A percentile compares a stretch with the other conserved stretches of the same genome.
phyloP scores from a whole-genome alignment of 1,140 invertebrate species.

The Bactericera cockerelli region DNA sequence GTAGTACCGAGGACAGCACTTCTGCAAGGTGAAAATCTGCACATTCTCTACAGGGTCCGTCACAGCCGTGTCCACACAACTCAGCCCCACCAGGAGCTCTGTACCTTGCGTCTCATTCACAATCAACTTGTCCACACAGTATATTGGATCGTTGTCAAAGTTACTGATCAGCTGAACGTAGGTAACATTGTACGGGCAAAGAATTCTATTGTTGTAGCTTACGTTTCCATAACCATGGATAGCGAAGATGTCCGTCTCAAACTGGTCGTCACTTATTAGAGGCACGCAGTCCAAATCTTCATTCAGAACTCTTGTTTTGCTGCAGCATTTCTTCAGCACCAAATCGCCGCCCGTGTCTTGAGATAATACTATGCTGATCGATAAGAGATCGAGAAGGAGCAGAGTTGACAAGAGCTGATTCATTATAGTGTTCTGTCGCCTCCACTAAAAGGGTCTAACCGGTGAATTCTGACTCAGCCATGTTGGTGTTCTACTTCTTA shows the following conservation, averaged over 20 bases:
- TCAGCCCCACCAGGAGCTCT: background rate
- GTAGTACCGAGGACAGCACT: conserved; percentile 1
- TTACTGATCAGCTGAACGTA: background rate
- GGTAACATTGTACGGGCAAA: background rate
- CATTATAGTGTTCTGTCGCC: too few relatives aligned
- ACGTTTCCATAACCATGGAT: background rate
- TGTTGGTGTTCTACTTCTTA: too few relatives aligned
- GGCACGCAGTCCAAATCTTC: background rate
- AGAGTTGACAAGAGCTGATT: too few relatives aligned
- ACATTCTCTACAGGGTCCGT: background rate
- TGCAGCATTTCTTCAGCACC: background rate
- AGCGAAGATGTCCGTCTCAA: background rate
- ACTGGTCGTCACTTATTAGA: background rate
- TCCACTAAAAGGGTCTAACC: too few relatives aligned
- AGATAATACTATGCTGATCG: too few relatives aligned
- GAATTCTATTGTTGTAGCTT: background rate
- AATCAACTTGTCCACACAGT: background rate
- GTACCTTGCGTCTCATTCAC: background rate
- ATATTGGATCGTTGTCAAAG: background rate
- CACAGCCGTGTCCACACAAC: background rate
- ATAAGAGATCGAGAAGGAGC: too few relatives aligned
- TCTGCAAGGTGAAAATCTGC: background rate
- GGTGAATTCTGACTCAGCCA: too few relatives aligned
- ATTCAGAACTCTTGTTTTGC: background rate
- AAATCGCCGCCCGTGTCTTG: background rate